Percentiles rank a stretch among this genome's conserved stretches.
phyloP scores from a whole-genome alignment of 92 coral and sea anemone species.

The Porites lobata region DNA sequence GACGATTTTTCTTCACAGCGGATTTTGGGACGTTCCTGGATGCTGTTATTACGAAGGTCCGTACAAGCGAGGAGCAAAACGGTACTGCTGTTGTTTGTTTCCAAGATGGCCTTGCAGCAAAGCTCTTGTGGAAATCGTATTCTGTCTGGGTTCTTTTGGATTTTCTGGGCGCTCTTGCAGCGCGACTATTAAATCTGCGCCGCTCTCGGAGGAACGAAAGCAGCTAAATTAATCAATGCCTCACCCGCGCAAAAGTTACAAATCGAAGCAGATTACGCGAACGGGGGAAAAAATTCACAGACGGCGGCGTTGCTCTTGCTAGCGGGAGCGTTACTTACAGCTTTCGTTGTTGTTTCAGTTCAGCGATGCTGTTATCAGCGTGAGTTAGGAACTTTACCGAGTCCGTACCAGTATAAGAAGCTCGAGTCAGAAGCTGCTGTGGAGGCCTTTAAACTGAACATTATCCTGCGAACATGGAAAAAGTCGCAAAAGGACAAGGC shows the following conservation, averaged over 20 bases:
- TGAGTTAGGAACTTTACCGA: constrained; percentile 75
- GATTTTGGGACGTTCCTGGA: too few relatives aligned
- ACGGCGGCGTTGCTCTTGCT: constrained; percentile 73
- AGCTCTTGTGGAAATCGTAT: constrained; percentile 48
- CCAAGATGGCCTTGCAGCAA: constrained; percentile 88
- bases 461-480: too few relatives aligned
- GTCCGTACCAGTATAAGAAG: constrained; percentile 77
- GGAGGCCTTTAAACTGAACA: constrained; percentile 69
- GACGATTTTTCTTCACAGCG: too few relatives aligned
- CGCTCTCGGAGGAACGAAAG: too few relatives aligned
- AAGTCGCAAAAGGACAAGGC: constrained; percentile 82
- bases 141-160: constrained; percentile 66
- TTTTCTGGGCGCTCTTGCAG: too few relatives aligned
- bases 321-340: constrained; percentile 53
- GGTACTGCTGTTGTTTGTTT: constrained; percentile 66
- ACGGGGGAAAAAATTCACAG: too few relatives aligned
- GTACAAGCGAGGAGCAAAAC: too few relatives aligned
- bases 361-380: constrained; percentile 81
- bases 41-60: too few relatives aligned
- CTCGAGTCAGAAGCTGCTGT: constrained; percentile 90
- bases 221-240: too few relatives aligned
- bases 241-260: too few relatives aligned
- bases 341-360: constrained; percentile 58
- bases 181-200: too few relatives aligned
- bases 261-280: too few relatives aligned